Conservation (phyloP, 2,113 vertebrate genomes). For the Alexandromys fortis region DNA sequence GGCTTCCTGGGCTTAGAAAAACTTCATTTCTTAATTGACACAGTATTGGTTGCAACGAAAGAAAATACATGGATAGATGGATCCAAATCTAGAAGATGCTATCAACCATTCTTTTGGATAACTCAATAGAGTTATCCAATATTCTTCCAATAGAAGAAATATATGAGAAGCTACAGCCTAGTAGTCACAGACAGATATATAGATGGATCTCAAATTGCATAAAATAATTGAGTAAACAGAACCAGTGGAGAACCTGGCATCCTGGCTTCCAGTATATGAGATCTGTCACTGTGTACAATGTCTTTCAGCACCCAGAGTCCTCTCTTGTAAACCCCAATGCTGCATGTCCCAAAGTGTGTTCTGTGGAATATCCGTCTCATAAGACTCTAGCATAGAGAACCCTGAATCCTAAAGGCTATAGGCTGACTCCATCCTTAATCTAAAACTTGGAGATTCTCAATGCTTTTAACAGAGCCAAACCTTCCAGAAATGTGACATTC, state of each 20-base stretch:
- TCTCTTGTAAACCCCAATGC: background rate
- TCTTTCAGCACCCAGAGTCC: background rate
- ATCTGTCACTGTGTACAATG: background rate
- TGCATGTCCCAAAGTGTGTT: background rate
- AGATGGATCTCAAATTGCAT: background rate
- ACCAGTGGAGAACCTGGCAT: background rate
- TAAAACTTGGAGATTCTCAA: background rate
- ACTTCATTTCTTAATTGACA: too few relatives aligned
- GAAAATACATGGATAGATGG: background rate
- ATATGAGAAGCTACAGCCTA: background rate
- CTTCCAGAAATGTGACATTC: background rate
- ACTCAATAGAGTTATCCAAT: too few relatives aligned
- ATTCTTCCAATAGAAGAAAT: background rate
- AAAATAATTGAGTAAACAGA: background rate
- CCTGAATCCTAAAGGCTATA: background rate
- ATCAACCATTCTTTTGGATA: background rate
- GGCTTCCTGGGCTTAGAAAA: too few relatives aligned
- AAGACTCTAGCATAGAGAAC: background rate
- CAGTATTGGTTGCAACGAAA: background rate
- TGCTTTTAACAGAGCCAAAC: background rate
- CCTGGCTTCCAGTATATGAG: background rate
- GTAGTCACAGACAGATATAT: background rate
- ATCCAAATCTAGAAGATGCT: background rate
- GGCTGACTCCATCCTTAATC: background rate
- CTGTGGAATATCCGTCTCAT: background rate